Percentiles rank a stretch among this genome's conserved stretches.
Conservation (phyloP, 2,888 invertebrate genomes). For the Autographa pulchrina region DNA sequence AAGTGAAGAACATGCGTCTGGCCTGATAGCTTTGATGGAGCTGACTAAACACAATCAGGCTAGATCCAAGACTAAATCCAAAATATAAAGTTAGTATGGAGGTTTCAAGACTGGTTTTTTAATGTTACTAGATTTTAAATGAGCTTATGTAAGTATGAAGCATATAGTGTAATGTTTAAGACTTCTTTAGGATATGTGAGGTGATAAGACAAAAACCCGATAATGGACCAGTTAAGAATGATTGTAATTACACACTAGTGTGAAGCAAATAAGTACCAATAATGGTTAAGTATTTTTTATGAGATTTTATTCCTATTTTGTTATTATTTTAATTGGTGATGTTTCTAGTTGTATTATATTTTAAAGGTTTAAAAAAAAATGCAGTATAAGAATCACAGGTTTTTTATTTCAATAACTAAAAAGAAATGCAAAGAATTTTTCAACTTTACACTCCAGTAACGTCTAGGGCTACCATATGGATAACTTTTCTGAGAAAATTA, state of each 20-base stretch:
- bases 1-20: slow-evolving; percentile 67
- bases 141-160: not conserved
- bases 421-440: slow-evolving; percentile 87
- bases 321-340: not conserved
- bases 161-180: not conserved
- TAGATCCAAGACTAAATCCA: slow-evolving; percentile 68
- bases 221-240: too few species aligned
- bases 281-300: slow-evolving; percentile 1
- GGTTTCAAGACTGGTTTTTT: not conserved
- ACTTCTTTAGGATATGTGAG: not conserved
- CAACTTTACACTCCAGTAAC: slow-evolving; percentile 87
- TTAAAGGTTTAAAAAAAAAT: slow-evolving; percentile 69
- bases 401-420: slow-evolving; percentile 88
- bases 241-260: not conserved
- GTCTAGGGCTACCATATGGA: slow-evolving; percentile 86
- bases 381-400: slow-evolving; percentile 86
- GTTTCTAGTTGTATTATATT: not conserved
- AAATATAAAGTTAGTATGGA: slow-evolving; percentile 66
- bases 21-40: slow-evolving; percentile 74
- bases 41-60: slow-evolving; percentile 63
- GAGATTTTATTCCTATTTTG: not conserved
- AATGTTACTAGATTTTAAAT: not conserved
- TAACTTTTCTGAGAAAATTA: slow-evolving; percentile 84
- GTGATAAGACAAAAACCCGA: not conserved
- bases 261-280: not conserved